Evolutionary conservation across 2,797 vertebrate genomes (phyloP).

Genomic region (Hozukius guyotensis): DNA sequence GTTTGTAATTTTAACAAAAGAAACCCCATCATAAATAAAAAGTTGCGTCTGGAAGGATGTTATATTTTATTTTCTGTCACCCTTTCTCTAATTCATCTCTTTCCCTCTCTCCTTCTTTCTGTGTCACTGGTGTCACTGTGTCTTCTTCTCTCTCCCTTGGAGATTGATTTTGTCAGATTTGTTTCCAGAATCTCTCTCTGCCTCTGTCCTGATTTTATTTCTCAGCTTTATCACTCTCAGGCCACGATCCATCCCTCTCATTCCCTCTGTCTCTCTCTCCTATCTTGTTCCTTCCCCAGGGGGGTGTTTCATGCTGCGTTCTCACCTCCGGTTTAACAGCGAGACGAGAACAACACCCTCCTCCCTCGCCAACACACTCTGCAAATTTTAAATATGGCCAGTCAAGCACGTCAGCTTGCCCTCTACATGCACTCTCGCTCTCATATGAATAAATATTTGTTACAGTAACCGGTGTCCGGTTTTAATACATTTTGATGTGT

Average conservation of each 20-base stretch:
- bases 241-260: background rate
- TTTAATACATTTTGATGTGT: background rate
- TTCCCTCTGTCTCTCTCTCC: background rate
- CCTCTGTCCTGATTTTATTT: background rate
- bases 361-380: background rate
- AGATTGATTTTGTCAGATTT: background rate
- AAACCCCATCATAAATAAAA: background rate
- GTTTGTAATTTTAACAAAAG: no score
- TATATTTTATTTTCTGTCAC: background rate
- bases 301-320: conserved; percentile 31
- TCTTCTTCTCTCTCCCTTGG: background rate
- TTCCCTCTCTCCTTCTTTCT: background rate
- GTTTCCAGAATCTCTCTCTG: background rate
- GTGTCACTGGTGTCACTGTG: no score
- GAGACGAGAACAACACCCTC: conserved; percentile 20
- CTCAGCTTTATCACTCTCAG: background rate
- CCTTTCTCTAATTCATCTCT: background rate
- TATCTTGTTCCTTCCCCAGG: background rate
- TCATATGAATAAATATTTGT: background rate
- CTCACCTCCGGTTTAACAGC: conserved; percentile 40
- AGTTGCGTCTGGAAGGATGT: background rate
- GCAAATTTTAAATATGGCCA: conserved; percentile 39
- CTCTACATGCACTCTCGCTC: conserved; percentile 17
- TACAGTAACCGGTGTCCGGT: background rate
- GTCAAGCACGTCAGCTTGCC: conserved; percentile 24